Evolutionary conservation across 2,113 vertebrate species (phyloP).

Genomic region (Melanerpes formicivorus): DNA sequence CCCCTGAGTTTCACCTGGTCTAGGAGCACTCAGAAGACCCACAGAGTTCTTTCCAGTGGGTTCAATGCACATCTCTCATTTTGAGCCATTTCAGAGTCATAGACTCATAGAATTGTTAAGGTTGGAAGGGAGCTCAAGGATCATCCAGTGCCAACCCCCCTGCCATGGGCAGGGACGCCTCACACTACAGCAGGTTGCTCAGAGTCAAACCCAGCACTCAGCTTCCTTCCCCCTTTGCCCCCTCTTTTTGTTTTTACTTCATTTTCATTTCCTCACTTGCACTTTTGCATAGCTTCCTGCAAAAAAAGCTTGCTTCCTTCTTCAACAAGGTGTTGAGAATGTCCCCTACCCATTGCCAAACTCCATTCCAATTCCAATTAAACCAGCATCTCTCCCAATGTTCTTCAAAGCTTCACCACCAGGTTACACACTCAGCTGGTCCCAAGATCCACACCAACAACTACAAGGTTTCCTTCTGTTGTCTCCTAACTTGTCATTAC

Average conservation of each 20-base stretch:
- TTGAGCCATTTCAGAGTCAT: neutral
- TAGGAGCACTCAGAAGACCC: neutral
- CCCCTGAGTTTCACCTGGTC: neutral
- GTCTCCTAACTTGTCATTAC: neutral
- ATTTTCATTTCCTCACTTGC: neutral
- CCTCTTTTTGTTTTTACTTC: too few relatives aligned
- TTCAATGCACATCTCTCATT: neutral
- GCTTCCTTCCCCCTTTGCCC: neutral
- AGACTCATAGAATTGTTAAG: too few relatives aligned
- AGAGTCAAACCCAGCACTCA: neutral
- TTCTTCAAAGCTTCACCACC: conserved; percentile 14
- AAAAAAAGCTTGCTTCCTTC: neutral
- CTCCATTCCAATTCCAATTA: conserved; percentile 42
- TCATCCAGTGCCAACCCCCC: too few relatives aligned
- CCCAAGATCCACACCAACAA: neutral
- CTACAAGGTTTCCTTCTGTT: neutral
- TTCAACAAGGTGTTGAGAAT: neutral
- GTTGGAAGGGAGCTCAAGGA: too few relatives aligned
- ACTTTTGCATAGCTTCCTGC: neutral
- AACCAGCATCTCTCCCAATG: neutral
- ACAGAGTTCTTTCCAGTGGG: neutral
- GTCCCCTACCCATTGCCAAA: conserved; percentile 21
- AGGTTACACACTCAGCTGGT: neutral
- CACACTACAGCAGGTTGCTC: too few relatives aligned
- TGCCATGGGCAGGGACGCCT: too few relatives aligned